Conservation (phyloP, 2,113 vertebrate species). For the Noctilio leporinus region DNA sequence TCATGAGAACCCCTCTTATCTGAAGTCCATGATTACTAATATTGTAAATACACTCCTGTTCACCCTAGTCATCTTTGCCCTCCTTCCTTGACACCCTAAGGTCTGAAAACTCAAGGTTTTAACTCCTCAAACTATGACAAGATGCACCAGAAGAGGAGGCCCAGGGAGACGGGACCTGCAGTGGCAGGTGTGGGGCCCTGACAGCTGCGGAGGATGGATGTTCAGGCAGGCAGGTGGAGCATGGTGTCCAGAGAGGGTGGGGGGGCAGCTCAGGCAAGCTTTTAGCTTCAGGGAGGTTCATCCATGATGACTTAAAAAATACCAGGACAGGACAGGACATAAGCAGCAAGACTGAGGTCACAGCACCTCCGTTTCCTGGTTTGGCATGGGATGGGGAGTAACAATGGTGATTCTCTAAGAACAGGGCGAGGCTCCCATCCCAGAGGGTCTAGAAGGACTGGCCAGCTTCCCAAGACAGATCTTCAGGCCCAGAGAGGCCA, state of each 20-base stretch:
- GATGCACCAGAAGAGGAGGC: no score
- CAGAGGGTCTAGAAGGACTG: not conserved
- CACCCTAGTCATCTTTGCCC: not conserved
- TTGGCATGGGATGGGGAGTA: no score
- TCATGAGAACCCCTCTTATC: not conserved
- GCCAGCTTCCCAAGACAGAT: not conserved
- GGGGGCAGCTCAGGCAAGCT: not conserved
- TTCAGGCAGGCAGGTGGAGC: not conserved
- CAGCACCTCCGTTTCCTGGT: not conserved
- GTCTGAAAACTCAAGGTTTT: not conserved
- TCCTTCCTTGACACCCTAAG: not conserved
- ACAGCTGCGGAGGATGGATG: not conserved
- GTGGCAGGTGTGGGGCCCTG: not conserved
- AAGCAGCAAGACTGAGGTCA: not conserved
- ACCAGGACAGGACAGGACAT: not conserved
- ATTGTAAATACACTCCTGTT: not conserved
- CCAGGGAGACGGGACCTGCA: not conserved
- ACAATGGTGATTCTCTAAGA: not conserved
- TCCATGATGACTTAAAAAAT: not conserved
- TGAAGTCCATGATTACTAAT: not conserved
- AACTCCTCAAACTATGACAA: not conserved
- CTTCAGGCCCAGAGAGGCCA: not conserved
- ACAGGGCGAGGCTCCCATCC: not conserved
- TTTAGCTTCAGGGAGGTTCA: not conserved
- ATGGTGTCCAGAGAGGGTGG: no score